phyloP scores from a whole-genome alignment of 1,140 invertebrate species.

The Drosophila novamexicana region DNA sequence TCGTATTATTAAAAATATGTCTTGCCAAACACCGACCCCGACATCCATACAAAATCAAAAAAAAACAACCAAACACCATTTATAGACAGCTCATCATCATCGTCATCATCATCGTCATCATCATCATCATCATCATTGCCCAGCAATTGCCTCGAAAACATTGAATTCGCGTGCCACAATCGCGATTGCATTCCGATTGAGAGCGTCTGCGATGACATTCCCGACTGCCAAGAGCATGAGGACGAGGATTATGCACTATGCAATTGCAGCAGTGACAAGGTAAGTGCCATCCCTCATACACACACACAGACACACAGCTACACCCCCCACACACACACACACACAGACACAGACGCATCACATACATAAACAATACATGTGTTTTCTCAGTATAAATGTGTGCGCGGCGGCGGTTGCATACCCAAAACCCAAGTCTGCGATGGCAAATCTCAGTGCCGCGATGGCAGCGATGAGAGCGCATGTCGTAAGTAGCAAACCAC shows the following conservation, averaged over 20 bases:
- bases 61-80: slow-evolving; percentile 41
- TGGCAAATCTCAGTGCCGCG: slow-evolving; percentile 88
- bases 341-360: slow-evolving; percentile 23
- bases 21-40: slow-evolving; percentile 53
- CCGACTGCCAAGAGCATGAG: slow-evolving; percentile 92
- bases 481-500: slow-evolving; percentile 85
- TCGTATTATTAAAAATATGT: slow-evolving; percentile 59
- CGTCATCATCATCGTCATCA: slow-evolving; percentile 34
- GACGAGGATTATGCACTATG: slow-evolving; percentile 88
- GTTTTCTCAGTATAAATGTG: slow-evolving; percentile 81
- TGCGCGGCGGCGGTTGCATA: slow-evolving; percentile 84
- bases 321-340: slow-evolving; percentile 10
- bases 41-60: slow-evolving; percentile 30
- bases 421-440: slow-evolving; percentile 87
- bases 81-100: slow-evolving; percentile 57
- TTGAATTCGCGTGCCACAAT: slow-evolving; percentile 85
- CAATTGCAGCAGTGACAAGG: slow-evolving; percentile 84
- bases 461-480: slow-evolving; percentile 90
- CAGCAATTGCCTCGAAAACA: slow-evolving; percentile 75
- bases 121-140: slow-evolving; percentile 31
- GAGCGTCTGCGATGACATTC: slow-evolving; percentile 91
- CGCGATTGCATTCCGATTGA: slow-evolving; percentile 85
- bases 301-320: background rate
- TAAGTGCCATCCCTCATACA: slow-evolving; percentile 53
- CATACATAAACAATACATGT: slow-evolving; percentile 32